Percentiles rank a stretch among this genome's conserved stretches.
These are phyloP conservation scores for Brachionichthys hirsutus DNA, from an alignment of 2,113 vertebrate species.

Conservation along the genomic window DNA sequence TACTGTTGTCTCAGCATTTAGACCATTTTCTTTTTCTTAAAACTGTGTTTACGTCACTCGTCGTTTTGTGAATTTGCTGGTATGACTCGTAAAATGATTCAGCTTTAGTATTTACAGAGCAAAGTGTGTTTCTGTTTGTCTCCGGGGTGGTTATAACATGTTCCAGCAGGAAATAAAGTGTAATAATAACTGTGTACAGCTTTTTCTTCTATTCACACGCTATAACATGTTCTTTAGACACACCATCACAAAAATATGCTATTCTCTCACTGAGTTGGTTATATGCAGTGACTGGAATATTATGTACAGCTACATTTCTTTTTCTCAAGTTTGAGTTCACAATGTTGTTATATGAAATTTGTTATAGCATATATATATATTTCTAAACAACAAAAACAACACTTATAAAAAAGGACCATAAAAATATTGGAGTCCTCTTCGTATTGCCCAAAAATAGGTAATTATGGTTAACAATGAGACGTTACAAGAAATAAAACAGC, in stretches of 20 bases:
- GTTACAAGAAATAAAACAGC: conserved; percentile 85
- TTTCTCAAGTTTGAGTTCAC: conserved; percentile 88
- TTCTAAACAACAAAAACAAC: conserved; percentile 95
- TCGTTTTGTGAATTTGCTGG: conserved; percentile 85
- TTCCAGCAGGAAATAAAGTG: conserved; percentile 63
- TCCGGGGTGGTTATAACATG: conserved; percentile 74
- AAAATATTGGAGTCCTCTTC: conserved; percentile 94
- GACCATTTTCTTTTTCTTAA: conserved; percentile 57
- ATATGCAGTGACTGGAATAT: conserved; percentile 97
- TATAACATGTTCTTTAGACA: conserved; percentile 82
- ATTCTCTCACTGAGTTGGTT: conserved; percentile 89
- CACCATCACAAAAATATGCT: conserved; percentile 98
- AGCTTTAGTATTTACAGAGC: conserved; percentile 82
- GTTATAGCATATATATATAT: conserved; percentile 86
- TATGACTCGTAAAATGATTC: conserved; percentile 83
- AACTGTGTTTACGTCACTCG: conserved; percentile 72
- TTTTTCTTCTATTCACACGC: conserved; percentile 77
- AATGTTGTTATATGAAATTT: conserved; percentile 86
- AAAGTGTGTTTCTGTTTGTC: conserved; percentile 62
- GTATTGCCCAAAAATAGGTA: conserved; percentile 99
- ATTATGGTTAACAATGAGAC: conserved; percentile 92
- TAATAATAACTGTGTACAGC: conserved; percentile 76
- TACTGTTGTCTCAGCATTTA: conserved; percentile 59
- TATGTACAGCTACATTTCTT: conserved; percentile 94
- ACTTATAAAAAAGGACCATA: conserved; percentile 94